Conservation (phyloP, 2,888 invertebrate species). For the Selenia dentaria region DNA sequence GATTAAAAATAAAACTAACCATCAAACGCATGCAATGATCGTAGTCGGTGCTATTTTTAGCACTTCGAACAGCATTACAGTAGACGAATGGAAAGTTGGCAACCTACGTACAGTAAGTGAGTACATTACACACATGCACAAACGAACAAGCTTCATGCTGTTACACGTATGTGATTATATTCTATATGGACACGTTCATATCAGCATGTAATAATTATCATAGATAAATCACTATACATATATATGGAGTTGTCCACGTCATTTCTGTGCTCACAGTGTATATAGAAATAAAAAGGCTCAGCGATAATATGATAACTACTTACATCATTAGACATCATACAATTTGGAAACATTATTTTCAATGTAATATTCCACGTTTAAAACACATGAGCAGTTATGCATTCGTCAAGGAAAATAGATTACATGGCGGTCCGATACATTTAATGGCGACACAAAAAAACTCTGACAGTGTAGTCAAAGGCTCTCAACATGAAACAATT, state of each 20-base stretch:
- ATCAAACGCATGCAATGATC: conserved; percentile 47
- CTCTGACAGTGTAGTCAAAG: conserved; percentile 2
- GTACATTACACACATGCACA: conserved; percentile 25
- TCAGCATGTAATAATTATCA: not conserved
- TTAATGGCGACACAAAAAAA: not conserved
- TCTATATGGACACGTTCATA: not conserved
- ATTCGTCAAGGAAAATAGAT: no score
- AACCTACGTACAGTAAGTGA: conserved; percentile 48
- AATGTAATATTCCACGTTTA: no score
- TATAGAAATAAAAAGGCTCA: no score
- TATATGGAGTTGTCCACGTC: not conserved
- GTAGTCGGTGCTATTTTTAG: conserved; percentile 74
- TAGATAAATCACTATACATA: not conserved
- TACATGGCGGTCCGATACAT: no score
- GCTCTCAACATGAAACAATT: conserved; percentile 66
- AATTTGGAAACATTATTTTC: not conserved
- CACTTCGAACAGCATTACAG: conserved; percentile 48
- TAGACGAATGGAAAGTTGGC: conserved; percentile 77
- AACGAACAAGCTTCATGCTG: conserved; percentile 4
- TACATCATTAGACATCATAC: no score
- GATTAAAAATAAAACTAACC: conserved; percentile 6
- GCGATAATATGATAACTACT: no score
- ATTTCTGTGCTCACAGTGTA: not conserved
- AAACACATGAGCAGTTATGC: no score
- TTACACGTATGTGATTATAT: conserved; percentile 12